Percentiles rank a stretch among this genome's conserved stretches.
Evolutionary conservation across 1,140 invertebrate species (phyloP).

Genomic region (Drosophila pseudoananassae): DNA sequence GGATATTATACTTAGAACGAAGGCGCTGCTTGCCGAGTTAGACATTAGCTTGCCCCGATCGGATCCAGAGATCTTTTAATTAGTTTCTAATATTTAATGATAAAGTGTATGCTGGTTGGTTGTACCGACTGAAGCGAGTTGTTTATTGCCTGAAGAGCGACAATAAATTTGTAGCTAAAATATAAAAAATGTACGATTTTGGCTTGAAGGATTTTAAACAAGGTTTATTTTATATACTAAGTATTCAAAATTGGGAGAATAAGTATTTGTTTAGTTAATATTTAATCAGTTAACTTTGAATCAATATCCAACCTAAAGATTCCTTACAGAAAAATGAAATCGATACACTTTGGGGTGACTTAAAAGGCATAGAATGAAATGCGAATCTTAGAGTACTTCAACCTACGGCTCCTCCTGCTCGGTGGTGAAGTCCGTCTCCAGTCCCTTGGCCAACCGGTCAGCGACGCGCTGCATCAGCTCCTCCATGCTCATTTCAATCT

Average conservation of each 20-base stretch:
- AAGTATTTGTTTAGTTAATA: neutral
- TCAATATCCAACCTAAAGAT: neutral
- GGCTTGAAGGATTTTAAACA: neutral
- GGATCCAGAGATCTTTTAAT: slow-evolving; percentile 39
- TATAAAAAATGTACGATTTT: neutral
- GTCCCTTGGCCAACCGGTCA: slow-evolving; percentile 59
- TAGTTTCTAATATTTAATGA: slow-evolving; percentile 51
- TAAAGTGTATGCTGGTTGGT: slow-evolving; percentile 55
- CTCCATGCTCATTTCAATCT: slow-evolving; percentile 81
- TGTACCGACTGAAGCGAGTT: slow-evolving; percentile 68
- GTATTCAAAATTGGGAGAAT: neutral
- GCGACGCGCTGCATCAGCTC: slow-evolving; percentile 76
- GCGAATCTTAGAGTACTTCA: too few species aligned
- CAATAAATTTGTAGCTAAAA: slow-evolving; percentile 57
- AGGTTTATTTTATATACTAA: neutral
- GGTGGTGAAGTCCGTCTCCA: slow-evolving; percentile 21
- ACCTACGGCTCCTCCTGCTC: slow-evolving; percentile 3
- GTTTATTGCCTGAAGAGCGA: slow-evolving; percentile 66
- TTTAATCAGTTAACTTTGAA: neutral
- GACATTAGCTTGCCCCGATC: slow-evolving; percentile 23
- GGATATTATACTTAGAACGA: slow-evolving; percentile 43
- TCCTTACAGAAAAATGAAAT: neutral
- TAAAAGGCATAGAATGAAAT: neutral
- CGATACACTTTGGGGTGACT: neutral
- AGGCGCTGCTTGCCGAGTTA: slow-evolving; percentile 20